Evolutionary conservation across 2,888 invertebrate species (phyloP).

Genomic region (Argyresthia goedartella): DNA sequence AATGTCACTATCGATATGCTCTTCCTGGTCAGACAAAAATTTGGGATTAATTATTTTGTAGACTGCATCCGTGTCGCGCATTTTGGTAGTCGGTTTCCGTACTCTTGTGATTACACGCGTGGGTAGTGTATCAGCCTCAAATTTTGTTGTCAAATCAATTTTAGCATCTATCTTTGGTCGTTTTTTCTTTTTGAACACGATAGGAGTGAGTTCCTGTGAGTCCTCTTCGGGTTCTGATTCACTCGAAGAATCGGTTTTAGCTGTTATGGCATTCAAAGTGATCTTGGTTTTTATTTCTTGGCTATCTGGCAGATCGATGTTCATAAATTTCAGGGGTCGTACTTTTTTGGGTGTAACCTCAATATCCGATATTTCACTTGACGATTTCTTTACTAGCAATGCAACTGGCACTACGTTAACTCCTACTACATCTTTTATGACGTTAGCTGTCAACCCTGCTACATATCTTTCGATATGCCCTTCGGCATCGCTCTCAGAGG

Average conservation of each 20-base stretch:
- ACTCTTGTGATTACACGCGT: slow-evolving; percentile 41
- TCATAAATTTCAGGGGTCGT: slow-evolving; percentile 28
- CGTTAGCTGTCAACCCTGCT: slow-evolving; percentile 21
- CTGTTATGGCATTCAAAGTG: slow-evolving; percentile 15
- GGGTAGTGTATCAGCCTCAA: slow-evolving; percentile 34
- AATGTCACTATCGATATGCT: slow-evolving; percentile 37
- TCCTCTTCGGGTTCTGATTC: slow-evolving; percentile 41
- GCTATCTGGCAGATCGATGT: slow-evolving; percentile 44
- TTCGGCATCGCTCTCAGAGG: slow-evolving; percentile 17
- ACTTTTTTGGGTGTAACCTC: slow-evolving; percentile 42
- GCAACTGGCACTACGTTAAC: slow-evolving; percentile 15
- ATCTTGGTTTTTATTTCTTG: slow-evolving; percentile 49
- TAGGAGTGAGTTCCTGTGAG: slow-evolving; percentile 33
- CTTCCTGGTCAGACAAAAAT: slow-evolving; percentile 34
- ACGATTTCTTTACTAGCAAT: slow-evolving; percentile 19
- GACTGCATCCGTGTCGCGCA: slow-evolving; percentile 17
- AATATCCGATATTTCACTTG: slow-evolving; percentile 38
- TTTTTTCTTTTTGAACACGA: slow-evolving; percentile 29
- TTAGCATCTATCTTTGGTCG: slow-evolving; percentile 24
- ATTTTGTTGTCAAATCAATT: slow-evolving; percentile 36
- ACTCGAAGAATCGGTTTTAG: slow-evolving; percentile 33
- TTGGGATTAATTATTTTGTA: slow-evolving; percentile 33
- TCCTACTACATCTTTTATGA: slow-evolving; percentile 27
- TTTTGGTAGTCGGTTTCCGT: slow-evolving; percentile 42
- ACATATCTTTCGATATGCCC: slow-evolving; percentile 23